Evolutionary conservation across 2,797 vertebrate species (phyloP), one percentile per base, ranked within the genome.

Genomic region (Perodicticus potto): DNA sequence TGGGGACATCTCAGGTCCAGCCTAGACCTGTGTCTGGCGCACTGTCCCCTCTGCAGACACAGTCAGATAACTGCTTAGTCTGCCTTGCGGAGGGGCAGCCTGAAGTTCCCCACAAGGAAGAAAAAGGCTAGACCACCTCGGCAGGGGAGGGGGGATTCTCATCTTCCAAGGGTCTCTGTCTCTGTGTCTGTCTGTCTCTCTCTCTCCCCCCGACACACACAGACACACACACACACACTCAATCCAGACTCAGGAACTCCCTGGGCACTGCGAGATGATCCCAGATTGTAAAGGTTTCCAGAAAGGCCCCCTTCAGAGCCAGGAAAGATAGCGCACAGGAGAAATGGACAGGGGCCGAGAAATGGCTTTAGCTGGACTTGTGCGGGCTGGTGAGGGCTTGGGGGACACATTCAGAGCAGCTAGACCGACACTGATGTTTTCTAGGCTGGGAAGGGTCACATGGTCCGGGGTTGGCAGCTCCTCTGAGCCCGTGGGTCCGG

Each of bases 401-500:
- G 6, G 23, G 14, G 32, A 40, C 1, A 49, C 25, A 11, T 14
- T 53, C 6, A 14, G n/a, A 29, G n/a, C 29, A 25, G 61, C 43
- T 67, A 45, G 45, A 17, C 34, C 74, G 17, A 20, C 6, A 9
- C 29, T 3, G 2, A 23, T 67, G 69, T 32, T 72, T 55, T 34
- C 55, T 10, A 0, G 32, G 17, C 5, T 34, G 14, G 11, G 17
- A 25, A 23, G 27, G 12, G 16, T 85, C 11, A 0, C 73, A 16
- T 40, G n/a, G 17, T 0, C 34, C 9, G 32, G 27, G 2, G 23
- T 27, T n/a, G 34, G 1, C 17, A 7, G 43, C 2, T 1, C 20
- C 0, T 6, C 22, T n/a, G 2, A 0, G 19, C 37, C 43, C 5
- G 1, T 27, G 0, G 10, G 22, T 43, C 2, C 8, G 0, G 9